Base-by-base conservation (phyloP, 2,797 vertebrate genomes). In the Danio jaintianensis region DNA sequence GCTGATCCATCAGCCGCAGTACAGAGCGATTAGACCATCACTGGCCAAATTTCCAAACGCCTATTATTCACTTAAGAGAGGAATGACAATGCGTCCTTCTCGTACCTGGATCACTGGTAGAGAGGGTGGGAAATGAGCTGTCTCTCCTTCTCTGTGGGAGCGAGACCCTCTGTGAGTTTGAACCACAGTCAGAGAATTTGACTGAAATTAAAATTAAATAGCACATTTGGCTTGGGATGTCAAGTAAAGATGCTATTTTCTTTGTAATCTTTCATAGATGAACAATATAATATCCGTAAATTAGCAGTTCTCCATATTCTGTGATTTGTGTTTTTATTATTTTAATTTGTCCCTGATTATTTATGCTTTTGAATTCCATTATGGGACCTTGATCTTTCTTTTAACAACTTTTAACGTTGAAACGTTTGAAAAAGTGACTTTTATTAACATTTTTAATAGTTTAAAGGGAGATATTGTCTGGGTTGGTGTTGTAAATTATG, bases 1-100 rank as follows among this genome's bases (percentile, higher is more conserved):
- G 77, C 82, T 58, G 75, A 78, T 86, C 87, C 86, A 84, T 88
- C 86, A 86, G 82, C 73, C 82, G 58, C 81, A 83, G 80, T 81
- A 74, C 64, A 67, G 81, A 80, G 83, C 83, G 85, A 87, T 89
- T 88, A 87, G 85, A 85, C 84, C 61, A 86, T 82, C 82, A 78
- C 84, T 86, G 82, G 85, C 79, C 82, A 85, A 84, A 86, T 85
- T 85, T 84, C 75, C 76, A 79, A 80, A 68, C 58, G 63, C 45
- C 83, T 75, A 83, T 83, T 85, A 83, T 86, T 81, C 82, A 83
- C 84, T 80, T 83, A 83, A 77, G 85, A 75, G 72, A 76, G 80
- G 73, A 85, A 85, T 82, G 79, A 79, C 77, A 80, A 82, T 73
- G 82, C 71, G 80, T 81, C 81, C 77, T 83, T 79, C 81, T 83